Base-by-base conservation (phyloP, 2,888 invertebrate genomes). In the Heliconius ethilla region DNA sequence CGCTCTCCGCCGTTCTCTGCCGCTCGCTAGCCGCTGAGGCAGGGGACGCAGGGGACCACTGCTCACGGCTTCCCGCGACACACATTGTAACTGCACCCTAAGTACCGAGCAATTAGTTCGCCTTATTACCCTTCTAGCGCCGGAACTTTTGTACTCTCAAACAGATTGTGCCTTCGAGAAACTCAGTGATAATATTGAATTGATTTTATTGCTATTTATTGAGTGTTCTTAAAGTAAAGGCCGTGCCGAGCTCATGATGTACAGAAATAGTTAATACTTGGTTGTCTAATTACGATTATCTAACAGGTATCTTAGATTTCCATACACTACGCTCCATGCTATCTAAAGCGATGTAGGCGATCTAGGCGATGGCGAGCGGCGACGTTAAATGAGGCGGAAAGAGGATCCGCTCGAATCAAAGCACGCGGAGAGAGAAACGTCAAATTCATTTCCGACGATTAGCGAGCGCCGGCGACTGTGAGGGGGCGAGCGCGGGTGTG, bases 381-480 rank as follows among this genome's bases (percentile, higher is more conserved):
- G 83, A 79, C 83, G 83, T 82, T 83, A 82, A 86, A 85, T 85
- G 86, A 84, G 81, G 83, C 85, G 85, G 85, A 85, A 86, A 27
- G 82, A 85, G 83, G 81, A 83, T 82, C 84, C 85, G 85, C 82
- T 80, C 81, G 81, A 83, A 84, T 85, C 86, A 86, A 85, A 86
- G 86, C 85, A 83, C 83, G 81, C 82, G 81, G 80, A 82, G 82
- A 85, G 85, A 85, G 85, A 84, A 85, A 85, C 86, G 86, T 86
- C 86, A 85, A 86, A 86, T 86, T 87, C 85, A 87, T 87, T 88
- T 87, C 87, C 87, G 85, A 82, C 87, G 87, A 86, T 87, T 87
- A 88, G 86, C 84, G 85, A 83, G 79, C 83, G 83, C 81, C 85
- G 83, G 83, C 82, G 83, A 86, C 86, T 87, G 86, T 76, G 76